Evolutionary conservation across 64 coral and sea anemone species (phyloP), one percentile per base, ranked within the genome.

Genomic region (Astreopora myriophthalma): DNA sequence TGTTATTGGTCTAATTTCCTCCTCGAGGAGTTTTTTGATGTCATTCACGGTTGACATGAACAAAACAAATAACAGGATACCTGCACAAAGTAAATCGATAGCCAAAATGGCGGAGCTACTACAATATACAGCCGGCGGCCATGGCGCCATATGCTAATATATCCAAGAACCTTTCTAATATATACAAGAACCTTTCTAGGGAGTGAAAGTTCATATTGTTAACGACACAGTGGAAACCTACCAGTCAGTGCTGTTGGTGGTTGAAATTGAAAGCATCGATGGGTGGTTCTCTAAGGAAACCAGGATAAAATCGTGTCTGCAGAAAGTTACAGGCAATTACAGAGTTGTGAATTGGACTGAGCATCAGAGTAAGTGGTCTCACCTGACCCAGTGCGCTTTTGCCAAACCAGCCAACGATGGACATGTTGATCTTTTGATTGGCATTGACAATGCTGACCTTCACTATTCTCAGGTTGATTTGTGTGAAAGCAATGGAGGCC

Each of bases 361-460:
- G 34, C 23, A 51, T 72, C 84, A 92, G 32, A 51, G 16, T 9
- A 67, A 79, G 25, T 92, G 71, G 48, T 58, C 65, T 32, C 80
- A 92, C 55, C 55, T 92, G 29, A 63, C 73, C 58, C 48, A 86
- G 9, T 92, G 48, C 61, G 36, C 26, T 22, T 86, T 92, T 68
- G 40, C 81, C 35, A 86, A 92, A 57, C 80, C 68, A 24, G 79
- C 90, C 32, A 92, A 85, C 14, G 42, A 65, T 64, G 31, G 23
- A 48, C 13, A 72, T 20, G 69, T 74, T 8, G 90, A 74, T 28
- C 67, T 44, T 6, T 44, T 44, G 40, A 11, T 44, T 11, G 78
- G 89, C 23, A 61, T 84, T 25, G 89, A 91, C 37, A 91, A 91
- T 31, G 69, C 55, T 35, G 89, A 91, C 25, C 64, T 91, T 24